Conservation (phyloP, 2,888 invertebrate genomes). For the Megalurothrips usitatus region DNA sequence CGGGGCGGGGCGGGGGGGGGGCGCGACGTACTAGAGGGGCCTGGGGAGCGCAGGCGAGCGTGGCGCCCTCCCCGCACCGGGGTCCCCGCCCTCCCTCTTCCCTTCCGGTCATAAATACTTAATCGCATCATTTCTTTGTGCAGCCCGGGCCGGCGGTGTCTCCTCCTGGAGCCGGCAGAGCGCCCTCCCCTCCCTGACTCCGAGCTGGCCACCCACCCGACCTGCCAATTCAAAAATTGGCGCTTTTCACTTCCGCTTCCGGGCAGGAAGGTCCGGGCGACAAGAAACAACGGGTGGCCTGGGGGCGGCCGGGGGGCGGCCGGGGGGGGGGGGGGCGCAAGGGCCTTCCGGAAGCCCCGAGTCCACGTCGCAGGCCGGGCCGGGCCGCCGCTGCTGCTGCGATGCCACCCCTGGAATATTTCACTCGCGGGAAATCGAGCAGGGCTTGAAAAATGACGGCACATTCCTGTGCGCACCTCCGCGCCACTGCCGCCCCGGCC, state of each 20-base stretch:
- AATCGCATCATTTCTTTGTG: constrained; percentile 22
- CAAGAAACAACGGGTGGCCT: no score
- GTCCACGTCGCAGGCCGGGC: not conserved
- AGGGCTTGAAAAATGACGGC: constrained; percentile 16
- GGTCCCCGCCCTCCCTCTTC: not conserved
- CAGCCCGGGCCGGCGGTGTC: not conserved
- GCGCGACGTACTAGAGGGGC: not conserved
- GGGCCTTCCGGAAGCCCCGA: not conserved
- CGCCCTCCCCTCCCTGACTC: not conserved
- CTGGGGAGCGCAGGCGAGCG: no score
- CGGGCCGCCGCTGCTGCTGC: not conserved
- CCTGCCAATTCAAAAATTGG: not conserved
- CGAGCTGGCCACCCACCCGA: not conserved
- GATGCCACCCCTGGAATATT: constrained; percentile 19
- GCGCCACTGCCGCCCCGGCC: not conserved
- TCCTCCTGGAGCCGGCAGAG: not conserved
- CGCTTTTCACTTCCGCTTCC: no score
- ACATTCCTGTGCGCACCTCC: not conserved
- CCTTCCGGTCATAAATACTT: constrained; percentile 22
- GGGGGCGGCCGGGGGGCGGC: not conserved
- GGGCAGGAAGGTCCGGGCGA: no score
- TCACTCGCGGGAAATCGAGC: constrained; percentile 25
- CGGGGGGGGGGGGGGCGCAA: not conserved
- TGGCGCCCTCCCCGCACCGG: not conserved
- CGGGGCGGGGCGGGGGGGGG: not conserved